These are phyloP conservation scores for Microvelia longipes DNA, from an alignment of 1,140 invertebrate genomes.

Conservation along the genomic window DNA sequence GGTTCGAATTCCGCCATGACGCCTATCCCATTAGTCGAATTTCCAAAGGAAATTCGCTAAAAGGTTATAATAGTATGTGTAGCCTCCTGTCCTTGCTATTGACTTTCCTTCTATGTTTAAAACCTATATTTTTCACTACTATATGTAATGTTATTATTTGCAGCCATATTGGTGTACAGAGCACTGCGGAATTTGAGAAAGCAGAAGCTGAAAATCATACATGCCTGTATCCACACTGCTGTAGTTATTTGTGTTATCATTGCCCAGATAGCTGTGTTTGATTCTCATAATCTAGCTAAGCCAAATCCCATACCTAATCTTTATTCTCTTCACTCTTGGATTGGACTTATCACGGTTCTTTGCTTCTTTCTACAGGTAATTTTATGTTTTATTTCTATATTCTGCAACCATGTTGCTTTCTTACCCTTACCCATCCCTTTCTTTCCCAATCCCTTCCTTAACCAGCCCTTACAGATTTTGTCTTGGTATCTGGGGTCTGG, in stretches of 20 bases:
- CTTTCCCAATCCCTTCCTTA: too few relatives aligned
- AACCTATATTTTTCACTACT: too few relatives aligned
- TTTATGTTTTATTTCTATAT: background rate
- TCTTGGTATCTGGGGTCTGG: too few relatives aligned
- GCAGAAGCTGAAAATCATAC: constrained; percentile 57
- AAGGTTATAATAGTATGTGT: too few relatives aligned
- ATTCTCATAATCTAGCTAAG: constrained; percentile 54
- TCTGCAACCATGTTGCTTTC: background rate
- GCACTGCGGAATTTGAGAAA: constrained; percentile 59
- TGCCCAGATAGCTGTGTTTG: constrained; percentile 60
- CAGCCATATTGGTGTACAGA: constrained; percentile 71
- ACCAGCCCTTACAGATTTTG: too few relatives aligned
- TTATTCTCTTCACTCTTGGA: constrained; percentile 72
- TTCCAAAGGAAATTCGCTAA: too few relatives aligned
- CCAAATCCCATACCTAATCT: constrained; percentile 52
- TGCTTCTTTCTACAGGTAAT: constrained; percentile 59
- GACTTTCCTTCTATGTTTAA: too few relatives aligned
- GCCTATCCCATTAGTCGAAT: too few relatives aligned
- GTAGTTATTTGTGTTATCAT: constrained; percentile 49
- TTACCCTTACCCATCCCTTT: too few relatives aligned
- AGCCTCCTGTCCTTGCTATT: too few relatives aligned
- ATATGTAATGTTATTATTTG: constrained; percentile 27
- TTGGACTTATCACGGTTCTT: constrained; percentile 59
- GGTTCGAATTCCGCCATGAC: too few relatives aligned
- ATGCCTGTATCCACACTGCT: constrained; percentile 50